Evolutionary conservation across 2,797 vertebrate genomes (phyloP), one percentile per base, ranked within the genome.

Genomic region (Apogon hyalosoma): DNA sequence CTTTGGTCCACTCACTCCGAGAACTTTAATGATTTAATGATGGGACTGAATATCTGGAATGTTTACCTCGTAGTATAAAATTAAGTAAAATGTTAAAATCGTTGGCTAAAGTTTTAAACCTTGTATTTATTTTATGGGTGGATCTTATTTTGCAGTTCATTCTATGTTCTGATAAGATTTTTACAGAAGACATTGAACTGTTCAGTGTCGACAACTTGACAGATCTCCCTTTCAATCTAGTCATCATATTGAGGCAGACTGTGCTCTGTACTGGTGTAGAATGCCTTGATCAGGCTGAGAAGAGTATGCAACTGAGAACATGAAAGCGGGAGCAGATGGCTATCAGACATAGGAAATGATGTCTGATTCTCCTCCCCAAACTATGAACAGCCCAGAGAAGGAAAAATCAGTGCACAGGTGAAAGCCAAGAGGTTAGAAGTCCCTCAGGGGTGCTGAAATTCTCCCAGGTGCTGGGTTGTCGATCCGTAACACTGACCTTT

Each of bases 341-440:
- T 89, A 84, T 91, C 86, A 87, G 75, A 89, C 70, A 80, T 88
- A 86, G 79, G 82, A 84, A 90, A 87, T 84, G 59, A 84, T 85
- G 80, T 88, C 56, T 21, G 19, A 60, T 60, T 84, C 66, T 83
- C 67, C 78, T 73, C 84, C 64, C 76, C 68, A 60, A 59, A 58
- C 66, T 39, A 49, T 39, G 59, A 78, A 52, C 47, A 43, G 31
- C 14, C 14, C n/a, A 45, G 12, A 36, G 49, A 71, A 18, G 43
- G 42, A 63, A 40, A 43, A 54, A 64, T 62, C 13, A 4, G 54
- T 63, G 46, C 64, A 68, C 39, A 58, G 57, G 69, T 86, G 90
- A 90, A 92, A 92, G 73, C 69, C 50, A 87, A 90, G 84, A 92
- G 79, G 83, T 79, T 68, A 89, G 84, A 87, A 87, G 83, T 89